Evolutionary conservation across 2,888 invertebrate genomes (phyloP).

Genomic region (Aporophyla nigra): DNA sequence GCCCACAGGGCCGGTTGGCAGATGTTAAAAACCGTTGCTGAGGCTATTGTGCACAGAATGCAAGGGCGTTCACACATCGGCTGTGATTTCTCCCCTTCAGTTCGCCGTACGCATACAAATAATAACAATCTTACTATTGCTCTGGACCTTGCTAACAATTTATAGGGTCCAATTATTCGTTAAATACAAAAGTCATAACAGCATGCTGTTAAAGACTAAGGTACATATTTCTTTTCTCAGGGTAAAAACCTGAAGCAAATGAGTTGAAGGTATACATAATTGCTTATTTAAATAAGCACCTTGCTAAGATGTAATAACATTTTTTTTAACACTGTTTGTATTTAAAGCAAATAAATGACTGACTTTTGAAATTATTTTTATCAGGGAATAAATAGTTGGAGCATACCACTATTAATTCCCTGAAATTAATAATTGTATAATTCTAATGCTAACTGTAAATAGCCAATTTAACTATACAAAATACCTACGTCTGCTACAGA

Average conservation of each 20-base stretch:
- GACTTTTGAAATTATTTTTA: neutral
- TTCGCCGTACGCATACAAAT: constrained; percentile 53
- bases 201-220: neutral
- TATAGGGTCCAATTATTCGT: constrained; percentile 20
- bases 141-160: constrained; percentile 45
- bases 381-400: neutral
- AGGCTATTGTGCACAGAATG: constrained; percentile 83
- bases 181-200: constrained; percentile 1
- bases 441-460: neutral
- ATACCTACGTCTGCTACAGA: neutral
- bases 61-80: constrained; percentile 78
- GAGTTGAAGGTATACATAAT: neutral
- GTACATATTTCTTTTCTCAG: neutral
- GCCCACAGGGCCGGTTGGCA: constrained; percentile 75
- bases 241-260: neutral
- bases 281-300: neutral
- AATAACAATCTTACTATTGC: constrained; percentile 42
- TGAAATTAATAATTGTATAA: neutral
- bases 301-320: neutral
- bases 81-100: constrained; percentile 86
- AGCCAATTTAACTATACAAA: neutral
- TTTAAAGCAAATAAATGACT: neutral
- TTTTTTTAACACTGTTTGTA: neutral
- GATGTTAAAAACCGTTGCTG: constrained; percentile 90
- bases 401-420: too few species aligned